Percentiles rank a stretch among this genome's conserved stretches.
These are phyloP conservation scores for Cetonia aurata DNA, from an alignment of 2,888 invertebrate genomes.

Conservation along the genomic window DNA sequence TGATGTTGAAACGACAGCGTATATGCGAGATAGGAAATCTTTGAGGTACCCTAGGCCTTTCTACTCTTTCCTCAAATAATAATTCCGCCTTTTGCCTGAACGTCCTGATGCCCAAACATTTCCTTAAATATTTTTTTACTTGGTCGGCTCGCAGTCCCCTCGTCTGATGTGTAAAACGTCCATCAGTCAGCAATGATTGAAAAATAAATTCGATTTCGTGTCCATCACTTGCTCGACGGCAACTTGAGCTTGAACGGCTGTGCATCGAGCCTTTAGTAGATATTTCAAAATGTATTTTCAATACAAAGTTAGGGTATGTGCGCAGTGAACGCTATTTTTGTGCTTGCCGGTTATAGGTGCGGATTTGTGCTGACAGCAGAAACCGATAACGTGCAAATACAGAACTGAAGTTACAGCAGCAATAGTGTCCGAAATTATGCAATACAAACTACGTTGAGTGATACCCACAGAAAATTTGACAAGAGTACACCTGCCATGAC, in stretches of 20 bases:
- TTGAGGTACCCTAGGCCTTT: not conserved
- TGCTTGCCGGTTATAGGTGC: too few relatives aligned
- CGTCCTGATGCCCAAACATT: slow-evolving; percentile 4
- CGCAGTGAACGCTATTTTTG: too few relatives aligned
- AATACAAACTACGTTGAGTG: too few relatives aligned
- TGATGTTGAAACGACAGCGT: not conserved
- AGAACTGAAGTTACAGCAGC: too few relatives aligned
- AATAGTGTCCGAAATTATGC: too few relatives aligned
- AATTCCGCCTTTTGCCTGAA: not conserved
- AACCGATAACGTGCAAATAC: too few relatives aligned
- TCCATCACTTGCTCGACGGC: slow-evolving; percentile 60
- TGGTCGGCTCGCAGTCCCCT: not conserved
- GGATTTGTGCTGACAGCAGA: too few relatives aligned
- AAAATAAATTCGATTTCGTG: slow-evolving; percentile 68
- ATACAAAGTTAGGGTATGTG: not conserved
- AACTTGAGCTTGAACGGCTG: not conserved
- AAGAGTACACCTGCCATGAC: too few relatives aligned
- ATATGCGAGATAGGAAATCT: not conserved
- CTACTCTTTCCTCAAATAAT: not conserved
- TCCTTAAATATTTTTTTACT: slow-evolving; percentile 33
- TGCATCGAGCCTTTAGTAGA: slow-evolving; percentile 2
- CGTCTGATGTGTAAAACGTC: slow-evolving; percentile 62
- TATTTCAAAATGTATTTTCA: slow-evolving; percentile 7
- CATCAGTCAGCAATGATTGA: slow-evolving; percentile 68
- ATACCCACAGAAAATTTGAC: too few relatives aligned